Percentiles rank a stretch among this genome's conserved stretches.
Evolutionary conservation across 1,140 invertebrate species (phyloP).

Genomic region (Rhysida immarginata): DNA sequence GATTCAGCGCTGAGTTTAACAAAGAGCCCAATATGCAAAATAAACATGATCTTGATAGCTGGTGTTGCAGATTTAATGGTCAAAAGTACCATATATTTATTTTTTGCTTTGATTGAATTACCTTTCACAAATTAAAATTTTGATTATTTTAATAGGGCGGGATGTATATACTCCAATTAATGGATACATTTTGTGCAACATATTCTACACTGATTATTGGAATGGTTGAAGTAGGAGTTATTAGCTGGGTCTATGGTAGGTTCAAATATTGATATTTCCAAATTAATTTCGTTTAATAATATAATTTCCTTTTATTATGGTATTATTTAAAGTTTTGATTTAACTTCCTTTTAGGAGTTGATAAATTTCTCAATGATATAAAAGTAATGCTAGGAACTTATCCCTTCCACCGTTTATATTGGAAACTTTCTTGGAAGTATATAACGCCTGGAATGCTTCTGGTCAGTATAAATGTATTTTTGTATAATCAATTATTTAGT

Average conservation of each 20-base stretch:
- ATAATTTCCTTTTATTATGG: neutral
- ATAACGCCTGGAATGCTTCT: constrained; percentile 29
- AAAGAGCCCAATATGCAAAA: no score
- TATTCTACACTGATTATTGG: constrained; percentile 33
- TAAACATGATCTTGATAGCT: no score
- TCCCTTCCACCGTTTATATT: constrained; percentile 26
- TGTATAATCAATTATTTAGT: no score
- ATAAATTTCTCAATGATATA: constrained; percentile 32
- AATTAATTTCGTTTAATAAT: no score
- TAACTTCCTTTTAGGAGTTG: constrained; percentile 20
- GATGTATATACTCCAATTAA: constrained; percentile 37
- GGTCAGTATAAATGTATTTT: no score
- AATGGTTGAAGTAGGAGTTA: constrained; percentile 30
- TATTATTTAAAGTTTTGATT: neutral
- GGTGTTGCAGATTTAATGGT: no score
- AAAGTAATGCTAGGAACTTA: constrained; percentile 32
- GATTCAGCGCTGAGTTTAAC: no score
- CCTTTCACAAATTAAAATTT: no score
- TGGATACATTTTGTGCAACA: constrained; percentile 37
- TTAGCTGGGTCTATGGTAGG: constrained; percentile 36
- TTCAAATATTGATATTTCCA: neutral
- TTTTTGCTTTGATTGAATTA: no score
- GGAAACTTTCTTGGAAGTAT: constrained; percentile 30
- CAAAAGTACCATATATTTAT: no score
- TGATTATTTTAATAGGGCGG: constrained; percentile 28